phyloP scores from a whole-genome alignment of 2,113 vertebrate species.

The Mormyrus lacerda region DNA sequence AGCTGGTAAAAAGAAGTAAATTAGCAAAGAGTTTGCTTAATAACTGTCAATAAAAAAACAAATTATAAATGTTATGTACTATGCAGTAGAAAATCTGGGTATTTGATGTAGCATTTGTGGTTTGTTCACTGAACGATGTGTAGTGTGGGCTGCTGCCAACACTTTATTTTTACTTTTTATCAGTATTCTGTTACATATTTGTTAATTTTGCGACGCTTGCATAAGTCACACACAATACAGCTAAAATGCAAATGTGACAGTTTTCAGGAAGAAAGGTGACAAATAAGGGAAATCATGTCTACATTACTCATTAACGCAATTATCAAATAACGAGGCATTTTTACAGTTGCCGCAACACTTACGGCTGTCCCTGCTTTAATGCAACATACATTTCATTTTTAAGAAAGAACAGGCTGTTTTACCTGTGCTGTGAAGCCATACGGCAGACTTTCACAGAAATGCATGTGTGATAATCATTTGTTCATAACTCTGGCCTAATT shows the following conservation, averaged over 20 bases:
- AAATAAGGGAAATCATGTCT: not conserved
- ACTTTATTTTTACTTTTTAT: not conserved
- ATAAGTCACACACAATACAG: not conserved
- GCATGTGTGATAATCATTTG: not conserved
- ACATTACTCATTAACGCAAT: not conserved
- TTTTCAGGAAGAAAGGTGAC: not conserved
- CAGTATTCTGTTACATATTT: not conserved
- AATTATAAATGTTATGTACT: not conserved
- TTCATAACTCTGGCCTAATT: not conserved
- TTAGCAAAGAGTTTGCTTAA: not conserved
- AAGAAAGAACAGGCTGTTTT: not conserved
- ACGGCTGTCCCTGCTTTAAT: not conserved
- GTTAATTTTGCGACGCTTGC: not conserved
- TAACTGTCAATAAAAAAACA: not conserved
- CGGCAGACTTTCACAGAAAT: not conserved
- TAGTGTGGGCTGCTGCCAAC: not conserved
- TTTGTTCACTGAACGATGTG: not conserved
- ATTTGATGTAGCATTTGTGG: not conserved
- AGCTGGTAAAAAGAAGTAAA: not conserved
- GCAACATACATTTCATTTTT: not conserved
- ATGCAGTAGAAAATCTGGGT: not conserved
- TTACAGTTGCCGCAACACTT: not conserved
- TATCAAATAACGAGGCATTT: not conserved
- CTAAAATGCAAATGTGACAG: not conserved
- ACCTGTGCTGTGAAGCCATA: not conserved